phyloP scores from a whole-genome alignment of 2,888 invertebrate species.

The Himalopsyche kuldschensis region DNA sequence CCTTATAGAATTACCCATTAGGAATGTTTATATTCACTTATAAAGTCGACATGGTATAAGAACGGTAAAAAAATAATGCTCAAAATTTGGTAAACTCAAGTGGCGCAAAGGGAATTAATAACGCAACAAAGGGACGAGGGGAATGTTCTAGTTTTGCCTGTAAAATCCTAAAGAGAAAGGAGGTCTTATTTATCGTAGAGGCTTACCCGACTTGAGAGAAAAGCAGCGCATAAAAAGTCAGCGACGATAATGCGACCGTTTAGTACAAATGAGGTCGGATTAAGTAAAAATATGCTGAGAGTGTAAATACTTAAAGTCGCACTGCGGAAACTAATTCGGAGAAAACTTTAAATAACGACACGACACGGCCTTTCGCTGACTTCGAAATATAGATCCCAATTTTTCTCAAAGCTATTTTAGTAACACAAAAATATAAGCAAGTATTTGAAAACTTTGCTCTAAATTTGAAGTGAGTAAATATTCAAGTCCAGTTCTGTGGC shows the following conservation, averaged over 20 bases:
- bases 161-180: background rate
- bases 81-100: too few species aligned
- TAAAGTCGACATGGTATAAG: too few species aligned
- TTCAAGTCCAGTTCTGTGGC: too few species aligned
- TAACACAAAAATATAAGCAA: too few species aligned
- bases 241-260: constrained; percentile 5
- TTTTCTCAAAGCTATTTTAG: too few species aligned
- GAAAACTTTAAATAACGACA: background rate
- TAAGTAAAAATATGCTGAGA: background rate
- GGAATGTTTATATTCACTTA: too few species aligned
- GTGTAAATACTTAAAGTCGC: background rate
- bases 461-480: too few species aligned
- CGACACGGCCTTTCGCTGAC: background rate
- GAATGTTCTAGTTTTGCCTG: background rate
- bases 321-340: background rate
- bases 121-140: background rate
- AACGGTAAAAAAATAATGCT: too few species aligned
- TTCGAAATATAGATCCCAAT: too few species aligned
- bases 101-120: background rate
- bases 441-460: too few species aligned
- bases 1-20: too few species aligned
- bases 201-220: background rate
- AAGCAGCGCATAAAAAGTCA: background rate
- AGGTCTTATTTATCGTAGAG: background rate
- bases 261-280: background rate